Conservation (phyloP, 1,140 invertebrate genomes). For the Druon quercuslanigerum region DNA sequence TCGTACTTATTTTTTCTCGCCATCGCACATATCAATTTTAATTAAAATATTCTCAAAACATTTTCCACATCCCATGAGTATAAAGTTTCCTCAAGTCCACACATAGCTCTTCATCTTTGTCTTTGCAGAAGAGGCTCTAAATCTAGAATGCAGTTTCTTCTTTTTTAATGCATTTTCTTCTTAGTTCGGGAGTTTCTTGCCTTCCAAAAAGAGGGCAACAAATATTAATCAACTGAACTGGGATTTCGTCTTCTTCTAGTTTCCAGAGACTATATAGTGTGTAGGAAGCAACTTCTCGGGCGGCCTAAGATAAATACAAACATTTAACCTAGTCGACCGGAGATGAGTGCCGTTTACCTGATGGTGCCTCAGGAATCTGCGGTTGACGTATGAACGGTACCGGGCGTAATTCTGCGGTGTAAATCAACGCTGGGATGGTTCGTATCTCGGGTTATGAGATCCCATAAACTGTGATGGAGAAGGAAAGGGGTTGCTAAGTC, state of each 20-base stretch:
- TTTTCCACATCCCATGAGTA: too few relatives aligned
- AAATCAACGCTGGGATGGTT: slow-evolving; percentile 62
- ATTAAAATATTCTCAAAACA: too few relatives aligned
- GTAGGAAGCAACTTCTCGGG: background rate
- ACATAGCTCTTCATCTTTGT: too few relatives aligned
- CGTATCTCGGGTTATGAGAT: slow-evolving; percentile 62
- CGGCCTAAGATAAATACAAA: slow-evolving; percentile 53
- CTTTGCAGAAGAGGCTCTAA: too few relatives aligned
- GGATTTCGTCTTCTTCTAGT: background rate
- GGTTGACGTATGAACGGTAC: slow-evolving; percentile 59
- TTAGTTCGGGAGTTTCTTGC: too few relatives aligned
- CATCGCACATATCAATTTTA: too few relatives aligned
- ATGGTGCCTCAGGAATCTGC: slow-evolving; percentile 58
- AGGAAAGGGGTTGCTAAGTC: background rate
- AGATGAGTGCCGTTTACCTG: slow-evolving; percentile 41
- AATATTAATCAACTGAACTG: background rate
- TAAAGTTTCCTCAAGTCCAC: too few relatives aligned
- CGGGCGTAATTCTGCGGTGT: slow-evolving; percentile 61
- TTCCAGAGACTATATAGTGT: too few relatives aligned
- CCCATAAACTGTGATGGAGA: slow-evolving; percentile 56
- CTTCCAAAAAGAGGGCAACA: too few relatives aligned
- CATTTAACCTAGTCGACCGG: slow-evolving; percentile 49
- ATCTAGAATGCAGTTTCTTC: too few relatives aligned
- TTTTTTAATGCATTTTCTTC: too few relatives aligned
- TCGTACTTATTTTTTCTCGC: too few relatives aligned